Base-by-base conservation (phyloP, 2,888 invertebrate genomes). In the Choreutis nemorana region DNA sequence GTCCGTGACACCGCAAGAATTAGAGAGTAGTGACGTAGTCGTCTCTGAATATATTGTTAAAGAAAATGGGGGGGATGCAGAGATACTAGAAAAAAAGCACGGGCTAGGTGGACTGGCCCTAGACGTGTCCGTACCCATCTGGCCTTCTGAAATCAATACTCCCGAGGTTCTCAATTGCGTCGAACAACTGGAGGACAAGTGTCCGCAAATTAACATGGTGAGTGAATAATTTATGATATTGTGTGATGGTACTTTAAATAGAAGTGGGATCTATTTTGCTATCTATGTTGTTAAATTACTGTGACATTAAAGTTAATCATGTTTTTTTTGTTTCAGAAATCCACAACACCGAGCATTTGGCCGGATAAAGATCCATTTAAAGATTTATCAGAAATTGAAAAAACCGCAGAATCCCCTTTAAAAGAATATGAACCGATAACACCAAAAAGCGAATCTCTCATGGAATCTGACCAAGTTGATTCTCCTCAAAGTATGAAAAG, bases 111-210 rank as follows among this genome's bases (percentile, higher is more conserved):
- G 48, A 18, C 51, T 77, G 30, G 54, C 61, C 8, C 55, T 78
- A 16, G 56, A 71, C 45, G 62, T 77, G 32, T 50, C 52, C 23
- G 51, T 51, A 14, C 51, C 60, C 15, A 33, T 35, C 40, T 64
- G 64, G 57, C 39, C 54, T 23, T 43, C 35, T 13, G 63, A 64
- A 34, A 65, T 79, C 48, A 77, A 64, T 50, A 80, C 80, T 13
- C 80, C 80, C 4, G 79, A 78, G 31, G 66, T 80, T 31, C 61
- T 80, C 29, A 66, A 50, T 37, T 67, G 53, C 36, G 71, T 80
- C 28, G 78, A 78, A 42, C 71, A 77, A 39, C 42, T 79, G 41
- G 79, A 80, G 47, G 72, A 75, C 39, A 66, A 67, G 47, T 50
- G 47, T 37, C 41, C 59, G 23, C 49, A 50, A 11, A 34, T 48